These are phyloP conservation scores for Danaus melanippus DNA, from an alignment of 1,140 invertebrate genomes.

Conservation along the genomic window DNA sequence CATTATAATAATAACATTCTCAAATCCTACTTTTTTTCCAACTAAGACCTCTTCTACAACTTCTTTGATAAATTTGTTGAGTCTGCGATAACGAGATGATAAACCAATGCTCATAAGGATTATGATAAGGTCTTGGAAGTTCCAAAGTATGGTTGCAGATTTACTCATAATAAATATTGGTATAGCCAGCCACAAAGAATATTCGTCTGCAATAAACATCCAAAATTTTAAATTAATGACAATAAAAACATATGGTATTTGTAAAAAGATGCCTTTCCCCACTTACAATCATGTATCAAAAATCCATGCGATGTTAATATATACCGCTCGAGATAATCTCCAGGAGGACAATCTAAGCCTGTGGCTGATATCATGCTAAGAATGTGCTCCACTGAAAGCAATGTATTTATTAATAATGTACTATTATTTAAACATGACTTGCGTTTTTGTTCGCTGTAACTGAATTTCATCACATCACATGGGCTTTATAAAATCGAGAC, in stretches of 20 bases:
- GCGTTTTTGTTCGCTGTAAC: too few relatives aligned
- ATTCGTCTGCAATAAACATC: constrained; percentile 36
- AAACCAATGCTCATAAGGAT: constrained; percentile 79
- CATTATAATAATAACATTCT: background rate
- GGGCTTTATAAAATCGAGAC: too few relatives aligned
- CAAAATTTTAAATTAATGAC: background rate
- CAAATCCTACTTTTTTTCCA: constrained; percentile 21
- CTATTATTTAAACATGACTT: too few relatives aligned
- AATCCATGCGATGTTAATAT: constrained; percentile 51
- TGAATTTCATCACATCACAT: too few relatives aligned
- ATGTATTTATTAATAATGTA: background rate
- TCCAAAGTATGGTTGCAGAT: constrained; percentile 79
- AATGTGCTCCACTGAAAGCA: constrained; percentile 49
- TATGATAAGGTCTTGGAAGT: constrained; percentile 80
- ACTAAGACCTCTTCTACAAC: constrained; percentile 34
- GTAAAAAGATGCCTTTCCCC: background rate
- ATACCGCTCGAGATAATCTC: constrained; percentile 39
- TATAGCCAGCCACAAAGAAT: constrained; percentile 39
- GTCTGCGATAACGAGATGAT: constrained; percentile 74
- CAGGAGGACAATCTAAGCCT: constrained; percentile 31
- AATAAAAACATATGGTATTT: constrained; percentile 3
- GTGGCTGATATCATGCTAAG: constrained; percentile 50
- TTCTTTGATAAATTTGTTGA: constrained; percentile 70
- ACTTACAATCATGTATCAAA: constrained; percentile 37
- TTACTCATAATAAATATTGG: constrained; percentile 71